A percentile compares a stretch with the other conserved stretches of the same genome.
Conservation (phyloP, 1,140 invertebrate species). For the Orussus abietinus region DNA sequence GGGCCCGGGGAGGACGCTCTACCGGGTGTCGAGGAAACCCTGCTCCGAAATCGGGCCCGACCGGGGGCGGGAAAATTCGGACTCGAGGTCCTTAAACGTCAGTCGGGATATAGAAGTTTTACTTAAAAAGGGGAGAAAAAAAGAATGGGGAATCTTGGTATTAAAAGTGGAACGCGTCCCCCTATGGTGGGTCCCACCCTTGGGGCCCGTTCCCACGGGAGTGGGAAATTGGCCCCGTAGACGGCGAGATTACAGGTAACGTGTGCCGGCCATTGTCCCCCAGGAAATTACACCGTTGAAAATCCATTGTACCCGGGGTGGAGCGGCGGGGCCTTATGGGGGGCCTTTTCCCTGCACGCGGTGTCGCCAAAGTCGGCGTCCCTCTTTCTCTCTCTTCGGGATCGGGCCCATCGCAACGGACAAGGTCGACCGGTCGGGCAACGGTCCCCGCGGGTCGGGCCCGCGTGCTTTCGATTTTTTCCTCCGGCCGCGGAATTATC, state of each 20-base stretch:
- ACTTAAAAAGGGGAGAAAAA: too few relatives aligned
- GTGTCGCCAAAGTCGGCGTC: not conserved
- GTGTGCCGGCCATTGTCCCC: slow-evolving; percentile 33
- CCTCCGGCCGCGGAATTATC: slow-evolving; percentile 24
- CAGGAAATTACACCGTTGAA: slow-evolving; percentile 34
- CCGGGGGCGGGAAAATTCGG: too few relatives aligned
- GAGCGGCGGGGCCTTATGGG: slow-evolving; percentile 6
- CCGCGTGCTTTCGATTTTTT: slow-evolving; percentile 12
- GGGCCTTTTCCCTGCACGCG: not conserved
- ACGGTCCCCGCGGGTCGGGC: slow-evolving; percentile 7
- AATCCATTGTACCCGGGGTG: slow-evolving; percentile 25
- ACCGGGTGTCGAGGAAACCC: not conserved
- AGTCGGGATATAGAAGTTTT: too few relatives aligned
- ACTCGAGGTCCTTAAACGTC: too few relatives aligned
- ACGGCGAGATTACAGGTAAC: too few relatives aligned
- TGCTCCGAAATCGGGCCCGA: too few relatives aligned
- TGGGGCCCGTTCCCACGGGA: too few relatives aligned
- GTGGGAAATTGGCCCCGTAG: too few relatives aligned
- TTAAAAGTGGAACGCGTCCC: too few relatives aligned
- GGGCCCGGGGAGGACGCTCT: not conserved
- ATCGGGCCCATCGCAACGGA: slow-evolving; percentile 10
- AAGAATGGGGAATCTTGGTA: too few relatives aligned
- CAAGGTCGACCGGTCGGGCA: too few relatives aligned
- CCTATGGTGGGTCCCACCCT: too few relatives aligned
- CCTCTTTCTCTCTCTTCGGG: slow-evolving; percentile 14